Evolutionary conservation across 2,888 invertebrate species (phyloP).

Genomic region (Pteria penguin): DNA sequence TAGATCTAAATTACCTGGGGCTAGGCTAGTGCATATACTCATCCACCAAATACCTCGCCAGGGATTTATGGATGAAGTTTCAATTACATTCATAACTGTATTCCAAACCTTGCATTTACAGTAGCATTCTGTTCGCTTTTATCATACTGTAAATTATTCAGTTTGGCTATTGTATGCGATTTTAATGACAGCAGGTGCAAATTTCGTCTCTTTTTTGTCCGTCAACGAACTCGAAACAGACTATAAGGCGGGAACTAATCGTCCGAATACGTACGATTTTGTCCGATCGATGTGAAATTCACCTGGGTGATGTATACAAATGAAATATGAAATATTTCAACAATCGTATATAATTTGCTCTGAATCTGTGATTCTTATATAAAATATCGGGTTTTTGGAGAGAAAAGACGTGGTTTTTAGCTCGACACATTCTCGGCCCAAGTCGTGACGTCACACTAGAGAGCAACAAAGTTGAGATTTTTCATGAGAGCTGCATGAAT

Average conservation of each 20-base stretch:
- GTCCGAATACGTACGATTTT: conserved; percentile 41
- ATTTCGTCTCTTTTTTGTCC: no score
- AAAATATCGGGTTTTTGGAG: background rate
- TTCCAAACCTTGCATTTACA: no score
- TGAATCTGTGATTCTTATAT: background rate
- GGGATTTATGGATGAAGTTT: no score
- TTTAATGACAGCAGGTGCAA: no score
- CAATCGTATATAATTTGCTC: background rate
- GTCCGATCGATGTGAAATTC: conserved; percentile 36
- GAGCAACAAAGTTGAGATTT: conserved; percentile 70
- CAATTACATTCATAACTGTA: no score
- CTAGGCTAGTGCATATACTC: no score
- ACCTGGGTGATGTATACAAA: conserved; percentile 33
- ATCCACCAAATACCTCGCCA: background rate
- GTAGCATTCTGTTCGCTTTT: no score
- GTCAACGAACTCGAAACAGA: conserved; percentile 40
- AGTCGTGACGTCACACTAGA: conserved; percentile 69
- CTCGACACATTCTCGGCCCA: conserved; percentile 5
- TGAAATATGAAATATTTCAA: background rate
- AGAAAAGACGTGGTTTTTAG: background rate
- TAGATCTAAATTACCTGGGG: no score
- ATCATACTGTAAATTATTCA: no score
- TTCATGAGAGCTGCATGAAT: conserved; percentile 41
- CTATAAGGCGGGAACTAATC: conserved; percentile 48
- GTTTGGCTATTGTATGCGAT: no score